Conservation (phyloP, 2,113 vertebrate species). For the Xyrauchen texanus region DNA sequence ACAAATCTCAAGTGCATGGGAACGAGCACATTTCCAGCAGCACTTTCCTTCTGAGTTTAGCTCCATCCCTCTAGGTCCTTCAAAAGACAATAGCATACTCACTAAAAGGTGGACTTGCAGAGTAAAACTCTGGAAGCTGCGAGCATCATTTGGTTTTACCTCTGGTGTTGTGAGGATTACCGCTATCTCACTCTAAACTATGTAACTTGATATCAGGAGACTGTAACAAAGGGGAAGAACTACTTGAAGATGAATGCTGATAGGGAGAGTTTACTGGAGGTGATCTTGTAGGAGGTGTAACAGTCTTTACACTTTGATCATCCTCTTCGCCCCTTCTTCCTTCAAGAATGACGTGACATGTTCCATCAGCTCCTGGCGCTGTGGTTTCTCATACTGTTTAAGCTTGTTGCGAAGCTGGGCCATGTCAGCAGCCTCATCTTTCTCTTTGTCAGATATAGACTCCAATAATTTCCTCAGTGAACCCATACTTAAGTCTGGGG, state of each 20-base stretch:
- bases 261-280: background rate
- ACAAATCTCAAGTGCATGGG: background rate
- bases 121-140: background rate
- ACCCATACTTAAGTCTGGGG: background rate
- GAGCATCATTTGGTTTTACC: background rate
- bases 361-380: background rate
- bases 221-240: background rate
- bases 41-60: background rate
- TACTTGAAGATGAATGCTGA: background rate
- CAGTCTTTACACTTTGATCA: background rate
- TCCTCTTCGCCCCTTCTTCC: background rate
- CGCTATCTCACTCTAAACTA: background rate
- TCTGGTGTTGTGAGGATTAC: background rate
- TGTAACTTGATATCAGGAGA: background rate
- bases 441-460: no score
- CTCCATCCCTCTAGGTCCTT: background rate
- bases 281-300: background rate
- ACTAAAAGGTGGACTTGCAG: background rate
- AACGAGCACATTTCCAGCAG: slow-evolving; percentile 12
- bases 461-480: background rate
- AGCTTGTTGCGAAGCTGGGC: no score
- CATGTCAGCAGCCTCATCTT: no score
- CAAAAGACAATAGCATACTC: background rate
- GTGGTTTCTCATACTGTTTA: no score
- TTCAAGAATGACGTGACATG: background rate